phyloP scores from a whole-genome alignment of 2,113 vertebrate genomes.

The Gorsachius goisagi region DNA sequence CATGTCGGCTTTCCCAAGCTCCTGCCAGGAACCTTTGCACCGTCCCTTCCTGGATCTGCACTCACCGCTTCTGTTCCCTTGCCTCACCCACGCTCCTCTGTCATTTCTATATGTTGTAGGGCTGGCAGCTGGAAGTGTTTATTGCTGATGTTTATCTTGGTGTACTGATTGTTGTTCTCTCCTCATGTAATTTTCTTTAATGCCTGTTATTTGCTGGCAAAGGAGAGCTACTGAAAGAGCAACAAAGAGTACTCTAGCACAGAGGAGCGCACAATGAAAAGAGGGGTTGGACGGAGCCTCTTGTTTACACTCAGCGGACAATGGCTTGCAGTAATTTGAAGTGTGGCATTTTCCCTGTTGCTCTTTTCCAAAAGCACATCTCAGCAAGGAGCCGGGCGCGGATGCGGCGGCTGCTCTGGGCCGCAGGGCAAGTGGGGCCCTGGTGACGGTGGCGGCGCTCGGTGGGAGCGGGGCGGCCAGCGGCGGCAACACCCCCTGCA shows the following conservation, averaged over 20 bases:
- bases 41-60: neutral
- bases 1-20: neutral
- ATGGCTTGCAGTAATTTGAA: neutral
- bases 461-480: accelerated
- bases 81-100: neutral
- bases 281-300: neutral
- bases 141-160: conserved; percentile 30
- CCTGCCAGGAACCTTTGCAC: neutral
- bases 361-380: neutral
- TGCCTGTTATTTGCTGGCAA: neutral
- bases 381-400: accelerated
- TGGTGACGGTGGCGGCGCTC: accelerated
- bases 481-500: neutral
- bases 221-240: neutral
- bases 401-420: accelerated
- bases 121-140: conserved; percentile 4
- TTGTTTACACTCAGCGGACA: neutral
- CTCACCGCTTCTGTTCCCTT: neutral
- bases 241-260: neutral
- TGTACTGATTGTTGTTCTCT: neutral
- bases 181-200: neutral
- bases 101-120: neutral
- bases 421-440: accelerated
- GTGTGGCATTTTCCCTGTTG: neutral
- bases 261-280: accelerated